Base-by-base conservation (phyloP, 2,113 vertebrate species). In the Caranx ignobilis region DNA sequence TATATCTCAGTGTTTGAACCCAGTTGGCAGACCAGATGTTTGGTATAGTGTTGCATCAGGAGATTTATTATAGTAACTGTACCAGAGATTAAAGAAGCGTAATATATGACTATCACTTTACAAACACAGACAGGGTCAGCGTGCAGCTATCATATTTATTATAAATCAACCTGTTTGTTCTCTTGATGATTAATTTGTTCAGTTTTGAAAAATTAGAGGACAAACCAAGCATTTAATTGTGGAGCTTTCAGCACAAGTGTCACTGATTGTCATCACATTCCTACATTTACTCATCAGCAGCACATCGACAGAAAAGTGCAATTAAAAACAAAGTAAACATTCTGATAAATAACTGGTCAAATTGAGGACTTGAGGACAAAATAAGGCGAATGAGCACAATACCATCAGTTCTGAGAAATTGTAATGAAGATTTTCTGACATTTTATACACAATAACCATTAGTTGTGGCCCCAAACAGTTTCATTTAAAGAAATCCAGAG, bases 11-110 rank as follows among this genome's bases (percentile, higher is more conserved):
- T 80, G 71, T 82, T 79, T 74, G 18, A 43, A 76, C 55, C 72
- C 63, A 67, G 60, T 57, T 75, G 81, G 68, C 21, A 61, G 57
- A 77, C 9, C 83, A 79, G 57, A 74, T 84, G 75, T 75, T 75
- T 54, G 55, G 37, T 59, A 31, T 77, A 31, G 34, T 10, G 57
- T 63, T 74, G 12, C 76, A 76, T 59, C 41, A 19, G 41, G 67
- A 69, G 9, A 69, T 18, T 63, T 61, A 52, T 18, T 52, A 18
- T 4, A 34, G 32, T 11, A 32, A 60, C 21, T 57, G 8, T 35
- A 37, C 11, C 21, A 15, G 10, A 8, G 1, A 3, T 43, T 47
- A 11, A 12, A 6, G 34, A 13, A 62, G 54, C 12, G n/a, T 5
- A 1, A 21, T 50, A 32, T 16, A n/a, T 5, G 16, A 11, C 18